These are phyloP conservation scores for Riparia riparia DNA, from an alignment of 2,113 vertebrate genomes.

Conservation along the genomic window DNA sequence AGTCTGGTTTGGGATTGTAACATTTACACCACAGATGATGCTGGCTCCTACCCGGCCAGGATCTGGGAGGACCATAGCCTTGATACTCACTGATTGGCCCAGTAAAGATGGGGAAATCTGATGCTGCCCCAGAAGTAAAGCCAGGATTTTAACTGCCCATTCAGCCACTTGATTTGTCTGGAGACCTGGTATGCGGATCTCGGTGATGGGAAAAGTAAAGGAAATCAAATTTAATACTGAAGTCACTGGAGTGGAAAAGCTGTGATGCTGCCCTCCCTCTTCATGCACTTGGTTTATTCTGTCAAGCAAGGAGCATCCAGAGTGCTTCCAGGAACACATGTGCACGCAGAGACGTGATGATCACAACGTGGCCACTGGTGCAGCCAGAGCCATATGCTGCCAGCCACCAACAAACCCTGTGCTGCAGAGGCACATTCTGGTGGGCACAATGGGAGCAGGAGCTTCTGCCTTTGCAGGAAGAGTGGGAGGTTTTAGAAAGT, in stretches of 20 bases:
- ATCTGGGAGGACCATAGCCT: background rate
- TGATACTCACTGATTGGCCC: accelerated
- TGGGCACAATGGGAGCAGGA: accelerated
- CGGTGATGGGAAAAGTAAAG: background rate
- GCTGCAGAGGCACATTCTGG: background rate
- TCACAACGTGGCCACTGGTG: background rate
- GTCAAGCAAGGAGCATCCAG: background rate
- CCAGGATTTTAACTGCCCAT: background rate
- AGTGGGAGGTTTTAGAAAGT: background rate
- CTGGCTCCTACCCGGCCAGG: background rate
- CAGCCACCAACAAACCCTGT: background rate
- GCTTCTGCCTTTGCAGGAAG: background rate
- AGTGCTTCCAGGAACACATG: accelerated
- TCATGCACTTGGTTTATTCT: background rate
- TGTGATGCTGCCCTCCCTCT: background rate
- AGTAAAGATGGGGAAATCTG: background rate
- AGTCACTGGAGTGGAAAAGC: background rate
- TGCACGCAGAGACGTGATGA: accelerated
- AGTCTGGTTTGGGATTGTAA: background rate
- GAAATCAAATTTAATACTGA: background rate
- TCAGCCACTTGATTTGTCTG: background rate
- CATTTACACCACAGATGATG: background rate
- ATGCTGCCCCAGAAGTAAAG: background rate
- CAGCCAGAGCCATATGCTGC: background rate
- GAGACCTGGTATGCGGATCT: background rate